These are phyloP conservation scores for Allolobophora icterica DNA, from an alignment of 2,888 invertebrate genomes.

Conservation along the genomic window DNA sequence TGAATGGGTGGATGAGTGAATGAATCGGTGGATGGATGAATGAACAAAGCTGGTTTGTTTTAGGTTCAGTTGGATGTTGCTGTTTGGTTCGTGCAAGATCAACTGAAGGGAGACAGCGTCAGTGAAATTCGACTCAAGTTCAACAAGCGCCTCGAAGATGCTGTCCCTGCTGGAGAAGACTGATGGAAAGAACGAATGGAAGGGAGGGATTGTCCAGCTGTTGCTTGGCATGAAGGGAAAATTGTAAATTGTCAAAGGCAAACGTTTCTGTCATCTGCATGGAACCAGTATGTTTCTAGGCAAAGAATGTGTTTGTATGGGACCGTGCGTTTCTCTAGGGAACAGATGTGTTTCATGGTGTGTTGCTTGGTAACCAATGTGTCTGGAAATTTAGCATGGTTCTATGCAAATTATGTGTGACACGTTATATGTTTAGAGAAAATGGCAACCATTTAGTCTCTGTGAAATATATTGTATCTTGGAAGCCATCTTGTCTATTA, in stretches of 20 bases:
- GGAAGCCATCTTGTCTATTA: background rate
- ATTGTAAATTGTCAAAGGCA: background rate
- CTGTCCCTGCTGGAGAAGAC: conserved; percentile 97
- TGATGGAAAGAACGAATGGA: conserved; percentile 63
- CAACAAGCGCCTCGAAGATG: conserved; percentile 91
- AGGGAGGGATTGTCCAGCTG: background rate
- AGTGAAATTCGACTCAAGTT: conserved; percentile 95
- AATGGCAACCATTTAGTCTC: background rate
- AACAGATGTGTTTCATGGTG: background rate
- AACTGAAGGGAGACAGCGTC: conserved; percentile 88
- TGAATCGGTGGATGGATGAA: background rate
- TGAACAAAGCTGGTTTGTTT: conserved; percentile 36
- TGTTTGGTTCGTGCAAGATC: conserved; percentile 92
- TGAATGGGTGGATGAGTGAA: background rate
- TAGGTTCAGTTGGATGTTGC: conserved; percentile 88
- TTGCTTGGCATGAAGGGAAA: background rate
- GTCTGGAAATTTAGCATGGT: background rate
- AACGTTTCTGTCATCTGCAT: background rate
- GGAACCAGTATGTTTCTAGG: background rate
- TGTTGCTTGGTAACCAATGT: background rate
- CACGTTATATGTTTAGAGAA: background rate
- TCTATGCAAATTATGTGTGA: background rate
- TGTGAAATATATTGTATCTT: background rate
- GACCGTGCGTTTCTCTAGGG: background rate
- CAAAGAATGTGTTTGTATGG: conserved; percentile 4